Conservation (phyloP, 2,113 vertebrate genomes). For the Willisornis vidua region DNA sequence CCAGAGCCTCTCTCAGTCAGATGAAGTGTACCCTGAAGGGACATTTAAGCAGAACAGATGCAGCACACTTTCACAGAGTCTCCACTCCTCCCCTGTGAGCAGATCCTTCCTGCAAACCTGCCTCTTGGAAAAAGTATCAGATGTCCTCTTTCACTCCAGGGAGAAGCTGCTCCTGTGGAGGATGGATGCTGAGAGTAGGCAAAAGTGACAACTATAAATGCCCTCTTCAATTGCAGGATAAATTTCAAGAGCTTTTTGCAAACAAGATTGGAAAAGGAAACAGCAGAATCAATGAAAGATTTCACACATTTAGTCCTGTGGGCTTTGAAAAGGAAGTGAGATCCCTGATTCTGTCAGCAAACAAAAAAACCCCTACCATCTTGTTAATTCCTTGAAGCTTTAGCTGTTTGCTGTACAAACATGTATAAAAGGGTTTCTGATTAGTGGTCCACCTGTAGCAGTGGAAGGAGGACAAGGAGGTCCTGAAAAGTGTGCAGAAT, state of each 20-base stretch:
- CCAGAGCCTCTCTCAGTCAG: background rate
- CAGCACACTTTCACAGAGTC: background rate
- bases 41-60: background rate
- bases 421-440: background rate
- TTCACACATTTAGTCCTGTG: slow-evolving; percentile 12
- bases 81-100: background rate
- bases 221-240: background rate
- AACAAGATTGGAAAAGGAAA: slow-evolving; percentile 30
- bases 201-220: slow-evolving; percentile 43
- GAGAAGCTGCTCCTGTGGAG: background rate
- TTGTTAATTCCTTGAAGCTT: slow-evolving; percentile 38
- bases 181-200: slow-evolving; percentile 22
- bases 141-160: background rate
- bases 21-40: background rate
- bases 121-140: background rate
- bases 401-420: background rate
- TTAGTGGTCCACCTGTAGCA: background rate
- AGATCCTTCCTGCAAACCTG: background rate
- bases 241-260: slow-evolving; percentile 40
- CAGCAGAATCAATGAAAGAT: slow-evolving; percentile 35
- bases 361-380: background rate
- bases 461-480: background rate
- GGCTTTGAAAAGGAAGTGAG: slow-evolving; percentile 12
- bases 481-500: background rate
- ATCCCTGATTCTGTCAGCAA: slow-evolving; percentile 15